Base-by-base conservation (phyloP, 1,140 invertebrate genomes). In the Calycopis cecrops region DNA sequence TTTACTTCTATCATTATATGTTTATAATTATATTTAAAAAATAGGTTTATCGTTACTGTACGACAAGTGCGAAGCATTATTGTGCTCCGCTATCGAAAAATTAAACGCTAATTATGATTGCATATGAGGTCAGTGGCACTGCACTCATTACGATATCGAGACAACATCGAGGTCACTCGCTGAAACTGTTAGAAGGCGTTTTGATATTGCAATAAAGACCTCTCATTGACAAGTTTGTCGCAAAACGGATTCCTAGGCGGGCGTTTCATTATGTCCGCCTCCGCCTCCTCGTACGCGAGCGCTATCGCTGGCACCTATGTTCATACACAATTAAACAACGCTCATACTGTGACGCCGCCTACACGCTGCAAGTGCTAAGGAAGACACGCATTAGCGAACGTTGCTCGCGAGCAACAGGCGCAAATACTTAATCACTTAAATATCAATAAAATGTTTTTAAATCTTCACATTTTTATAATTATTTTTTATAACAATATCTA, bases 191-290 rank as follows among this genome's bases (percentile, higher is more conserved):
- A 76, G 75, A 60, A 49, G 57, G 68, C 72, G 79, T 57, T 58
- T 57, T 59, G 62, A 62, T 62, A 62, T 60, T 67, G 59, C 56
- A 57, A 71, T 72, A 84, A 54, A 87, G 79, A 95, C 94, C 96
- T 96, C 91, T 98, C 95, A 87, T 98, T 99, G 69, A 99, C 97
- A 87, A 99, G 94, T 91, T 99, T 99, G 91, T 99, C 98, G 70
- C 92, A 92, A 74, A 93, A 91, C 55, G 98, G 97, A 90, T 99
- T 95, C 88, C 98, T 93, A 70, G 98, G 98, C 72, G 93, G 93
- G 71, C 98, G 93, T 92, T 99, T 99, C 98, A 99, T 99, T 88
- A 99, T 99, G 90, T 99, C 98, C 67, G 96, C 95, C 88, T 99
- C 98, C 54, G 98, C 95, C 88, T 94, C 92, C 91, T 99, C 98